A percentile compares a stretch with the other conserved stretches of the same genome.
These are phyloP conservation scores for Tragelaphus imberbis DNA, from an alignment of 2,113 vertebrate genomes.

Conservation along the genomic window DNA sequence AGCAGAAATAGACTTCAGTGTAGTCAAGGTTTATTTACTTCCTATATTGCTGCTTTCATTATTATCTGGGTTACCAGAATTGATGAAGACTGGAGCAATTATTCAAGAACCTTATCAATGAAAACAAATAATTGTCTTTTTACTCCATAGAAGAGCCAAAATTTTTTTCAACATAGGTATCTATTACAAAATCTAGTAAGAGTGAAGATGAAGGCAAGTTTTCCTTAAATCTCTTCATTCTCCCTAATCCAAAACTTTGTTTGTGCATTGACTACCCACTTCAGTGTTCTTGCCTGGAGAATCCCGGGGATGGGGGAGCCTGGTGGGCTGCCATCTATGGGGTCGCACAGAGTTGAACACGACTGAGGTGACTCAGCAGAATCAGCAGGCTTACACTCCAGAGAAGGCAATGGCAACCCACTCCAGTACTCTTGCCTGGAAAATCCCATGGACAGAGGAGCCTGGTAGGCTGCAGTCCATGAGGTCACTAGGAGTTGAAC, in stretches of 20 bases:
- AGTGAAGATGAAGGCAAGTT: background rate
- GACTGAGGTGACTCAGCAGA: too few species aligned
- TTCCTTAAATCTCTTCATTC: background rate
- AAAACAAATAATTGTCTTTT: background rate
- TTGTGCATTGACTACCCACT: background rate
- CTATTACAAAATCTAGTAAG: background rate
- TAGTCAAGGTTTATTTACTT: background rate
- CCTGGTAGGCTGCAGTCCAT: too few species aligned
- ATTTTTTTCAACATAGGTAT: background rate
- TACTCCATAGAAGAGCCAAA: background rate
- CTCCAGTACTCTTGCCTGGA: too few species aligned
- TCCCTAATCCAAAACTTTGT: background rate
- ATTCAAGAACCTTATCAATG: background rate
- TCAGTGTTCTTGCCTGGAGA: too few species aligned
- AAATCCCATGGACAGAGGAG: too few species aligned
- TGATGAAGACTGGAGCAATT: background rate
- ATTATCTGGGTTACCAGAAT: background rate
- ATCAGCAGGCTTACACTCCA: too few species aligned
- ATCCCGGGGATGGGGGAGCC: too few species aligned
- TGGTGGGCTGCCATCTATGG: too few species aligned
- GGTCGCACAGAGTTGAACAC: too few species aligned
- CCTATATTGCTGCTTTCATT: background rate
- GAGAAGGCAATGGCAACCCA: too few species aligned
- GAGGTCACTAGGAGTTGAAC: too few species aligned
- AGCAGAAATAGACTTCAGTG: background rate